Evolutionary conservation across 2,113 vertebrate species (phyloP).

Genomic region (Dipodomys spectabilis): DNA sequence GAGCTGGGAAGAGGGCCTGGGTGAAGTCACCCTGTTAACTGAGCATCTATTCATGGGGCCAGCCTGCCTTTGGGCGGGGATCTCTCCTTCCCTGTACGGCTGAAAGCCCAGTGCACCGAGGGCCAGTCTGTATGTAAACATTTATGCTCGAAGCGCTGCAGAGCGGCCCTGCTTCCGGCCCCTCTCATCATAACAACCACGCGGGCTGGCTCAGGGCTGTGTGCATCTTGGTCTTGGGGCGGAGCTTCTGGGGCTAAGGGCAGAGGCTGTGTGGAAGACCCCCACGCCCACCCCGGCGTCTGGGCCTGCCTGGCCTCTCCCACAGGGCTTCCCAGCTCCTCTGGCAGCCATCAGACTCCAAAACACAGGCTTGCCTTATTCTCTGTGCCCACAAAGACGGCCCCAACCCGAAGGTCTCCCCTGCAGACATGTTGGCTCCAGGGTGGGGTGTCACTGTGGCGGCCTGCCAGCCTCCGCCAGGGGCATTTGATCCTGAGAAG

Average conservation of each 20-base stretch:
- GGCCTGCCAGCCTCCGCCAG: constrained; percentile 51
- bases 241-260: neutral
- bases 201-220: no score
- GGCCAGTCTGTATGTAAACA: neutral
- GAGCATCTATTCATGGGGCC: neutral
- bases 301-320: neutral
- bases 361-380: neutral
- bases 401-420: neutral
- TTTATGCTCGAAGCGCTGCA: neutral
- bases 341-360: neutral
- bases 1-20: neutral
- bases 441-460: constrained; percentile 5
- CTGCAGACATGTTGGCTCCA: neutral
- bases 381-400: neutral
- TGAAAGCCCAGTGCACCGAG: neutral
- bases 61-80: neutral
- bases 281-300: neutral
- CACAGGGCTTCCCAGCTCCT: neutral
- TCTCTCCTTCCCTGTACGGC: neutral
- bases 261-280: neutral
- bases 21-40: neutral
- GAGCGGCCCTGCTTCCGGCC: neutral
- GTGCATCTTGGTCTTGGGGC: neutral
- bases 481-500: constrained; percentile 43
- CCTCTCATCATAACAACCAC: no score